Percentiles rank a stretch among this genome's conserved stretches.
phyloP scores from a whole-genome alignment of 1,140 invertebrate species.

The Cyclina sinensis region DNA sequence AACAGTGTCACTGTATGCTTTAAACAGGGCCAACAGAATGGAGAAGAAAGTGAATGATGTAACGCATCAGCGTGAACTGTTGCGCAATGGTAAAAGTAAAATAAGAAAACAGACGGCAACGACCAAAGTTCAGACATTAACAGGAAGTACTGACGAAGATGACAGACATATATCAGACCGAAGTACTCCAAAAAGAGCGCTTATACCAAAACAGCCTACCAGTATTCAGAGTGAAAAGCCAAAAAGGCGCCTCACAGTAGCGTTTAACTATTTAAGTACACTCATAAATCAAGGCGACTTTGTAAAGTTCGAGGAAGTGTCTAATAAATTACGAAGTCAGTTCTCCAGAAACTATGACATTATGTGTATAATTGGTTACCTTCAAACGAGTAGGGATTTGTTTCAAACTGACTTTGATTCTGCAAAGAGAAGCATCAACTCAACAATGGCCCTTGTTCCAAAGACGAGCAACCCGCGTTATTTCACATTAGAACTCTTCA shows the following conservation, averaged over 20 bases:
- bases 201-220: constrained; percentile 13
- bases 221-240: constrained; percentile 14
- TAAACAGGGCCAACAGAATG: no score
- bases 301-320: constrained; percentile 57
- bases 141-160: background rate
- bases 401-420: constrained; percentile 68
- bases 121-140: background rate
- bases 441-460: constrained; percentile 54
- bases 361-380: constrained; percentile 68
- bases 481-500: constrained; percentile 69
- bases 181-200: background rate
- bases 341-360: constrained; percentile 61
- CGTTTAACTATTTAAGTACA: constrained; percentile 72
- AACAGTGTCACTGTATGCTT: no score
- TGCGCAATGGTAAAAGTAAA: background rate
- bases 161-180: background rate
- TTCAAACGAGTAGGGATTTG: constrained; percentile 67
- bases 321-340: constrained; percentile 16
- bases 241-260: constrained; percentile 52
- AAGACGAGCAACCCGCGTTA: constrained; percentile 71
- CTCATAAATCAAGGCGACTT: constrained; percentile 71
- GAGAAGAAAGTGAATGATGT: no score
- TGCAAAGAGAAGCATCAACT: constrained; percentile 63
- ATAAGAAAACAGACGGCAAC: background rate
- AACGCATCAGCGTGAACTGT: no score